phyloP scores from a whole-genome alignment of 37 sponge, comb jelly and placozoan genomes.

The Bolinopsis microptera region DNA sequence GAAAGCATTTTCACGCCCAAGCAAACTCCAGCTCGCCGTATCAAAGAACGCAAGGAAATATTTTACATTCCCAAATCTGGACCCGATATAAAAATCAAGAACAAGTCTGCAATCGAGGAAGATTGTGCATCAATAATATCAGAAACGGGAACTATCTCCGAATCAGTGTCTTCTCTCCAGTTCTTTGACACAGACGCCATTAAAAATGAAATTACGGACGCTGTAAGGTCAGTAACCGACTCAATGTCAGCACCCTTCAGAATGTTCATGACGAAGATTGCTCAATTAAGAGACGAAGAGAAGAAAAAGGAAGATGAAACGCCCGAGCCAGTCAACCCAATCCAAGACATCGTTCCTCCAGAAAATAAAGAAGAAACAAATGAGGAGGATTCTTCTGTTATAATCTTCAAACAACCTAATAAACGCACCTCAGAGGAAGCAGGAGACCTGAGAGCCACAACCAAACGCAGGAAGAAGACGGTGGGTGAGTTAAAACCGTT shows the following conservation, averaged over 20 bases:
- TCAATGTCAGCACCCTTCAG: constrained; percentile 49
- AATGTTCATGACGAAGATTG: constrained; percentile 46
- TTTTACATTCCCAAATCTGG: constrained; percentile 59
- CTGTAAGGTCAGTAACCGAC: constrained; percentile 41
- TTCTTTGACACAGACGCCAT: not conserved
- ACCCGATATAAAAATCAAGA: constrained; percentile 22
- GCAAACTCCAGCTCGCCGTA: not conserved
- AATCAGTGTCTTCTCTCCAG: not conserved
- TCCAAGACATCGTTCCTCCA: not conserved
- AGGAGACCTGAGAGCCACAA: not conserved
- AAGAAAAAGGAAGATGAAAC: not conserved
- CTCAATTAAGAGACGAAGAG: constrained; percentile 34
- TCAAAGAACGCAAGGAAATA: constrained; percentile 62
- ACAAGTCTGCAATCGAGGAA: not conserved
- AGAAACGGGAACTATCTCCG: constrained; percentile 46
- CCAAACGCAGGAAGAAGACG: constrained; percentile 21
- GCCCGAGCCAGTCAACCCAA: not conserved
- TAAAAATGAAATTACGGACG: not conserved
- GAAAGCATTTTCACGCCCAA: constrained; percentile 43
- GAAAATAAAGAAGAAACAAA: not conserved
- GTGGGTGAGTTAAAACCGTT: constrained; percentile 48
- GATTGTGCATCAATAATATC: constrained; percentile 9
- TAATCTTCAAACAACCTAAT: not conserved
- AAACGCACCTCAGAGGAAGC: not conserved
- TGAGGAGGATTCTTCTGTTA: not conserved